Base-by-base conservation (phyloP, 2,888 invertebrate genomes). In the Pammene fasciana region DNA sequence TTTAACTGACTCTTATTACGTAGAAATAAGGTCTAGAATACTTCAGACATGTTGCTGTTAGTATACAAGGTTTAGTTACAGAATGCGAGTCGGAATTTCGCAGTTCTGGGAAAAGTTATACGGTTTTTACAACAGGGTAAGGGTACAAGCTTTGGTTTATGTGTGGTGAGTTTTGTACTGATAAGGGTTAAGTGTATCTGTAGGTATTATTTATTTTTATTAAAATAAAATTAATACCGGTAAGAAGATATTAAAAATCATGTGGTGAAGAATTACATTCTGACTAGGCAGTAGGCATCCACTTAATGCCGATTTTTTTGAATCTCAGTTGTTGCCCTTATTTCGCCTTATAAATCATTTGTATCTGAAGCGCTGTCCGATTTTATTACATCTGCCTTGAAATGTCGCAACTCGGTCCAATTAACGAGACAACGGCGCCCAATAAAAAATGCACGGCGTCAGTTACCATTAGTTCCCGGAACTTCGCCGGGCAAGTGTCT, bases 31-130 rank as follows among this genome's bases (percentile, higher is more conserved):
- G 43, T 43, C 43, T 43, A 43, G 11, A 2, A 43, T 13, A 1
- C 9, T 9, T 43, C 43, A 43, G 43, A 4, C 43, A 43, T 9
- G 2, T 3, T 38, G 43, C 11, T 43, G 43, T 10, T 43, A 5
- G 43, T 43, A 43, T 43, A 50, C 26, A 50, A 50, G 45, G 45
- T 5, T 50, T 14, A 9, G 36, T 16, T 14, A 50, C 38, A 38
- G 50, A 36, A 50, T 50, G 61, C 61, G 38, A 50, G 61, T 43
- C n/a, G 56, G 64, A 68, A 57, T 68, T 68, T 18, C 0, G 62
- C 48, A 36, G 16, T 57, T 36, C 43, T 36, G 41, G 2, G 41
- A 41, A 18, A 62, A 52, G 18, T 50, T 50, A n/a, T 14, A 14
- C 13, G 61, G 50, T 48, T 61, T 48, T 50, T 38, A 36, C 61